Base-by-base conservation (phyloP, 2,797 vertebrate genomes). In the Cyclopterus lumpus region DNA sequence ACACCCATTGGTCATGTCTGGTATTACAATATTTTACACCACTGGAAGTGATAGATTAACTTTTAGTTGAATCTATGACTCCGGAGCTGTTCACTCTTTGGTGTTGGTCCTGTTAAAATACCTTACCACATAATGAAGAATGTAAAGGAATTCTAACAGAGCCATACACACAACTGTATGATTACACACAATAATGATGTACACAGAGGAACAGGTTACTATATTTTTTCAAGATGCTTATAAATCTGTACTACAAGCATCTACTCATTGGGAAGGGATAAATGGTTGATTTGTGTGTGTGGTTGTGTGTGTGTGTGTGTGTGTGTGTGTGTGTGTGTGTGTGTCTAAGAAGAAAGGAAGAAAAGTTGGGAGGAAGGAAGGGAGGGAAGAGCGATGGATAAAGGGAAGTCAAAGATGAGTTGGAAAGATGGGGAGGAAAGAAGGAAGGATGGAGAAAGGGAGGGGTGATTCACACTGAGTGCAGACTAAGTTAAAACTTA, bases 91-190 rank as follows among this genome's bases (percentile, higher is more conserved):
- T 82, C 38, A 65, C 69, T 76, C 75, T 71, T 42, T 75, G 58
- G 44, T 63, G 71, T 24, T 48, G 86, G 38, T 74, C 60, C 61
- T 79, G 87, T 87, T 93, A 75, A 75, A 88, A 89, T 58, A 49
- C 42, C 69, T 68, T 8, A 36, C 7, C 36, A 77, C 63, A 78
- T 75, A 68, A 83, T 61, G 34, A 79, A 18, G 73, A 62, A 78
- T 81, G 65, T 58, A 34, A 68, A 80, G 62, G 60, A 22, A 73
- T 82, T 88, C n/a, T 85, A 90, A 88, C 82, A 78, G 83, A 84
- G 80, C 80, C 79, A 73, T 73, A 73, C 55, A 69, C 40, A 73
- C 44, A 75, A n/a, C 28, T 57, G 30, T 69, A 69, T 71, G 62
- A 65, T 55, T 6, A 82, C 10, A 61, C 15, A 77, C 48, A 67